A percentile compares a stretch with the other conserved stretches of the same genome.
These are phyloP conservation scores for Trachemys scripta DNA, from an alignment of 2,113 vertebrate species.

Conservation along the genomic window DNA sequence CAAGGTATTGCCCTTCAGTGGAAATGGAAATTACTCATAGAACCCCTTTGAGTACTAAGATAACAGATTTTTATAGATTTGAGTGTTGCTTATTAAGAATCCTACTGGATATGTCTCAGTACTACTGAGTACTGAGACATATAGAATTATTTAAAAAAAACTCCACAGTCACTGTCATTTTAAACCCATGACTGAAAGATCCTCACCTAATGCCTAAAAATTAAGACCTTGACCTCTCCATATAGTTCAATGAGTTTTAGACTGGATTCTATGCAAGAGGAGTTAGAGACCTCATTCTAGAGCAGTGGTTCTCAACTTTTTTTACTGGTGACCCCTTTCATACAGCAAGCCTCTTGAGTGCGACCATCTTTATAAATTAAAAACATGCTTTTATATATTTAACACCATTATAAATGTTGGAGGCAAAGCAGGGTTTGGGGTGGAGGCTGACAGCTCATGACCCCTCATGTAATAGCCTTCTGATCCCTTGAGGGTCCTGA, in stretches of 20 bases:
- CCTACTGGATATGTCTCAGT: not conserved
- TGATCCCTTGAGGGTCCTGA: too few species aligned
- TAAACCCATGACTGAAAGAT: constrained; percentile 20
- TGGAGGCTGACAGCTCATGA: too few species aligned
- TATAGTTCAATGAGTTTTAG: constrained; percentile 12
- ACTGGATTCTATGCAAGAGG: not conserved
- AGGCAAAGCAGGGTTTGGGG: too few species aligned
- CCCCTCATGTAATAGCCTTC: too few species aligned
- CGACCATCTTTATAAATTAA: too few species aligned
- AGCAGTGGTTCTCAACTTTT: not conserved
- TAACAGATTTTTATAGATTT: not conserved
- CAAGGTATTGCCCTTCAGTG: not conserved
- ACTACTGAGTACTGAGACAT: constrained; percentile 23
- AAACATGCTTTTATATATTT: too few species aligned
- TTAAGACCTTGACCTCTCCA: not conserved
- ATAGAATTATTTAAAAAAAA: not conserved
- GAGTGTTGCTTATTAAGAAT: not conserved
- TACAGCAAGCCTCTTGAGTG: too few species aligned
- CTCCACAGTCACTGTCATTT: constrained; percentile 1
- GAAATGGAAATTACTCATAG: not conserved
- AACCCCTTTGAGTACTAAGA: not conserved
- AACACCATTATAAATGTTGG: too few species aligned
- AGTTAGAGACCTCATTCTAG: not conserved
- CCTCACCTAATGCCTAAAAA: constrained; percentile 27
- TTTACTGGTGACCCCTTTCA: too few species aligned